A percentile compares a stretch with the other conserved stretches of the same genome.
phyloP scores from a whole-genome alignment of 2,113 vertebrate genomes.

The Columbina picui region DNA sequence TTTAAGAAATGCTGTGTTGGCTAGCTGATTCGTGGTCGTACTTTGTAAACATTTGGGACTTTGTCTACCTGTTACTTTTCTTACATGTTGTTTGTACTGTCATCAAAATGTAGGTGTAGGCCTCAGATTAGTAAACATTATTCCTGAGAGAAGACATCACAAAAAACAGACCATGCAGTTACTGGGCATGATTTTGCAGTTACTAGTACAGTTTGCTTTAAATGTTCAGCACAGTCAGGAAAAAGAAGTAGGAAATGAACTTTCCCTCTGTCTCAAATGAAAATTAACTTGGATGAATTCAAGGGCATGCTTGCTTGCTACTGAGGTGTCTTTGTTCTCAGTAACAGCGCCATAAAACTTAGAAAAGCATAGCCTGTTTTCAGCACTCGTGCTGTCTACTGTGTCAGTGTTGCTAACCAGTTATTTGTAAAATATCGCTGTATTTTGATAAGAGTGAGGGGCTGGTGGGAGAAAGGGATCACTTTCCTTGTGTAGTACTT shows the following conservation, averaged over 20 bases:
- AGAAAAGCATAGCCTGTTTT: neutral
- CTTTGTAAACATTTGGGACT: neutral
- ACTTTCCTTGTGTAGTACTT: neutral
- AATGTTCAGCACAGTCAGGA: neutral
- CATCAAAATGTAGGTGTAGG: neutral
- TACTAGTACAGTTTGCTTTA: neutral
- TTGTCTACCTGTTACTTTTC: neutral
- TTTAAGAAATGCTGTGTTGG: neutral
- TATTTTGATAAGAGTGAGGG: neutral
- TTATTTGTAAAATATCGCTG: neutral
- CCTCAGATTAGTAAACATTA: neutral
- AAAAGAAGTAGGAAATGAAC: constrained; percentile 7
- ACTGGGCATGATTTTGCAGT: neutral
- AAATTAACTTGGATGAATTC: constrained; percentile 2
- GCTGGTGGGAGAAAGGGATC: neutral
- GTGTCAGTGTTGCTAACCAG: neutral
- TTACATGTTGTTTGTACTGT: neutral
- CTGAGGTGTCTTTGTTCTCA: neutral
- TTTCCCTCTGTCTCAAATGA: neutral
- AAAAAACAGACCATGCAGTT: neutral
- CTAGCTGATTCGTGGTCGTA: neutral
- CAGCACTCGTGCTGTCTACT: neutral
- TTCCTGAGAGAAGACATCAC: neutral
- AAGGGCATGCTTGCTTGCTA: neutral
- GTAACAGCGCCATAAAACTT: neutral